Conservation (phyloP, 1,140 invertebrate species). For the Hylaeus volcanicus region DNA sequence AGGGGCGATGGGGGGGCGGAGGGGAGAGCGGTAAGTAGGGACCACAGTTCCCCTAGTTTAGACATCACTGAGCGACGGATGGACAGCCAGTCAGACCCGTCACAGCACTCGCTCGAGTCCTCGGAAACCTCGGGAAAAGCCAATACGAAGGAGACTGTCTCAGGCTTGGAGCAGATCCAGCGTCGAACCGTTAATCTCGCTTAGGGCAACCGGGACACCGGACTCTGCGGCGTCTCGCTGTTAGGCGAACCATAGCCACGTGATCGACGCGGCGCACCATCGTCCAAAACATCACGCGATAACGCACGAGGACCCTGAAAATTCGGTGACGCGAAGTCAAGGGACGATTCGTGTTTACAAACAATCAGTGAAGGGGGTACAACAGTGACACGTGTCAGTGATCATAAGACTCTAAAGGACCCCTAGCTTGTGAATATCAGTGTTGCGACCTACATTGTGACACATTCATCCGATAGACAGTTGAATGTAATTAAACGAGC, state of each 20-base stretch:
- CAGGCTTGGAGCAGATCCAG: constrained; percentile 48
- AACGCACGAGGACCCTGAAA: background rate
- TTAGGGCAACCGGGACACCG: background rate
- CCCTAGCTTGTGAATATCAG: background rate
- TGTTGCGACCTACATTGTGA: constrained; percentile 3
- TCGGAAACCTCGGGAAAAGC: constrained; percentile 74
- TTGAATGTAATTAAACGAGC: background rate
- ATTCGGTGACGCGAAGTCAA: background rate
- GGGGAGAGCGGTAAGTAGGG: constrained; percentile 76
- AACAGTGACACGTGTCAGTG: constrained; percentile 35
- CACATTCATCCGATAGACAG: background rate
- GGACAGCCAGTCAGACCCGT: constrained; percentile 80
- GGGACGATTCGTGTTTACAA: background rate
- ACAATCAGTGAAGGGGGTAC: constrained; percentile 2
- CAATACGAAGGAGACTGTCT: constrained; percentile 47
- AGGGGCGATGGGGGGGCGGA: constrained; percentile 63
- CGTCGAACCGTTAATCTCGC: constrained; percentile 46
- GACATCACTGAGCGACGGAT: constrained; percentile 81
- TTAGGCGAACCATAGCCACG: background rate
- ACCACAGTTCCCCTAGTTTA: constrained; percentile 78
- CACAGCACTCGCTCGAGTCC: constrained; percentile 78
- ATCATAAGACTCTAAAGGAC: background rate
- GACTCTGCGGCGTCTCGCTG: background rate
- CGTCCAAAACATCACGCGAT: background rate
- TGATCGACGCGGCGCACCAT: background rate